Evolutionary conservation across 1,140 invertebrate species (phyloP), one percentile per base, ranked within the genome.

Genomic region (Elysia chlorotica): DNA sequence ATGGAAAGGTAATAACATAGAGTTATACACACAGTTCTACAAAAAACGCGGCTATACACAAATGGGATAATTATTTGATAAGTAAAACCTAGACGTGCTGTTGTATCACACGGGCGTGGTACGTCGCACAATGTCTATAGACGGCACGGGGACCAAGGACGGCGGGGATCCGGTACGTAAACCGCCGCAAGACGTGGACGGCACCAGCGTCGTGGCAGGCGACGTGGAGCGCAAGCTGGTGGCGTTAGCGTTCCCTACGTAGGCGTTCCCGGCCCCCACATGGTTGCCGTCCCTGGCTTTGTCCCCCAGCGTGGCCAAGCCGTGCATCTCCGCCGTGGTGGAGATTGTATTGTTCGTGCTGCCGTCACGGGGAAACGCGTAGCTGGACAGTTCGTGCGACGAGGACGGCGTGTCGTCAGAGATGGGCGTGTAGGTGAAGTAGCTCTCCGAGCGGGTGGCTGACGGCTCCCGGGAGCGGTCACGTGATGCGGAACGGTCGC

Each of bases 361-460:
- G n/a, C n/a, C n/a, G 48, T 85, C 83, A 33, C 84, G 79, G 28
- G 77, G 79, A 74, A 85, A 83, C 31, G 79, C 36, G 79, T 85
- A 86, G 76, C 84, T 86, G 48, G 84, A 86, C 66, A 85, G 76
- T 73, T 86, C 85, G 73, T 86, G 84, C 28, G 85, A 85, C n/a
- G n/a, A n/a, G n/a, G n/a, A n/a, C n/a, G n/a, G n/a, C 56, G 80
- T 78, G 33, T 81, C 80, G 71, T 85, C 83, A 41, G 84, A 85
- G 57, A 85, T 82, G 53, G 85, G 85, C 61, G 85, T 86, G 76
- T 86, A 86, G 31, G 85, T 86, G 69, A 83, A 86, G 75, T 85
- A 86, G 72, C 83, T 86, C 63, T 86, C 85, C 25, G 83, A 85
- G 53, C 81, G 77, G 75, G 79, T 85, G 62, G 84, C 71, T 35